These are phyloP conservation scores for Chrysotoxum bicinctum DNA, from an alignment of 2,888 invertebrate species.

Conservation along the genomic window DNA sequence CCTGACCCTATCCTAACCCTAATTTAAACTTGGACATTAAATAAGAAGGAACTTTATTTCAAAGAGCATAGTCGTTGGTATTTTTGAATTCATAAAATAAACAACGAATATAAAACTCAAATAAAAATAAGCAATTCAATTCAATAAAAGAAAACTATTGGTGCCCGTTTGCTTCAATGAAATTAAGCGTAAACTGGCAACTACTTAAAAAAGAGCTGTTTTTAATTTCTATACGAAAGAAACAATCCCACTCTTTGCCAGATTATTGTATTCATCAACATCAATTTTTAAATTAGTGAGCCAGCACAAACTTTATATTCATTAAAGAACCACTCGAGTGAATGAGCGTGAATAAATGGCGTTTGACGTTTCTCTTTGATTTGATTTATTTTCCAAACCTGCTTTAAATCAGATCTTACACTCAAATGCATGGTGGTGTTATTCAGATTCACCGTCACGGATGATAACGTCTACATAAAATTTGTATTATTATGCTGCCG, in stretches of 20 bases:
- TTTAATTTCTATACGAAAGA: not conserved
- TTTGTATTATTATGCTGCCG: not conserved
- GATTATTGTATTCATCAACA: slow-evolving; percentile 2
- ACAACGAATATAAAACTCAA: not conserved
- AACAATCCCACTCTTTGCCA: not conserved
- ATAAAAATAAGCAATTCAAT: not conserved
- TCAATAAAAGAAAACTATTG: not conserved
- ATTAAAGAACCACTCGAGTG: slow-evolving; percentile 6
- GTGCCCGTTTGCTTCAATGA: not conserved
- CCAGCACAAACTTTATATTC: not conserved
- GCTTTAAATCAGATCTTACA: slow-evolving; percentile 1
- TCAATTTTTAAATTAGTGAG: slow-evolving; percentile 3
- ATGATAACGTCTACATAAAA: not conserved
- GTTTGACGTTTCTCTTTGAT: slow-evolving; percentile 2
- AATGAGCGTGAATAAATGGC: not conserved
- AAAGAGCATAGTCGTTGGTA: not conserved
- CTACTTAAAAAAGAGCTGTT: not conserved
- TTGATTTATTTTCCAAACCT: not conserved
- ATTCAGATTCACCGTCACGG: not conserved
- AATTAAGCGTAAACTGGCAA: slow-evolving; percentile 1
- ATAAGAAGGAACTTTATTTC: not conserved
- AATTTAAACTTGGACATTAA: too few relatives aligned
- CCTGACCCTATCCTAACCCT: too few relatives aligned
- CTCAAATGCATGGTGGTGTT: not conserved
- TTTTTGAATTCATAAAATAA: not conserved